These are phyloP conservation scores for Myathropa florea DNA, from an alignment of 2,888 invertebrate species.

Conservation along the genomic window DNA sequence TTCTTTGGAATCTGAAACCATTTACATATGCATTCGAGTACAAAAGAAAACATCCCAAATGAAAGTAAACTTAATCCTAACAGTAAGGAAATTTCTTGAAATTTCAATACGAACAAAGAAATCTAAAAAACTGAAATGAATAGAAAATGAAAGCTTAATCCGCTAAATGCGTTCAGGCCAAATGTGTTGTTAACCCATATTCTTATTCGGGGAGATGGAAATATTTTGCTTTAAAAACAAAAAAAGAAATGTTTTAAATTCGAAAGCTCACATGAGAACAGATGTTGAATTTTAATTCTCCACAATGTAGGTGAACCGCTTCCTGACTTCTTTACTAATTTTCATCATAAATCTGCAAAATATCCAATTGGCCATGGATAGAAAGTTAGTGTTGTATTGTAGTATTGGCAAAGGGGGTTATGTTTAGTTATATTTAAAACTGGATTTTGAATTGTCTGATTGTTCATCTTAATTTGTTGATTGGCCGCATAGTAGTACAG, in stretches of 20 bases:
- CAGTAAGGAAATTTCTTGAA: neutral
- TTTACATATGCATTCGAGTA: too few species aligned
- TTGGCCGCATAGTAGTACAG: conserved; percentile 25
- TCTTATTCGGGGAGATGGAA: neutral
- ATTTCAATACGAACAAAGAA: neutral
- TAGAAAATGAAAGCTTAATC: conserved; percentile 44
- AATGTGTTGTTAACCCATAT: conserved; percentile 39
- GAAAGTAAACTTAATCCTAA: conserved; percentile 45
- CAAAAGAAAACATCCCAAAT: too few species aligned
- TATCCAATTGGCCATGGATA: neutral
- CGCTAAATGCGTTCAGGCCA: neutral
- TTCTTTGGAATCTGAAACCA: too few species aligned
- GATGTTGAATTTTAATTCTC: conserved; percentile 34
- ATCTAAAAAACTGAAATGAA: conserved; percentile 25
- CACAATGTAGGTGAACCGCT: conserved; percentile 44
- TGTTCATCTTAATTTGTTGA: conserved; percentile 49
- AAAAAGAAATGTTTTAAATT: conserved; percentile 9
- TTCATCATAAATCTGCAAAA: conserved; percentile 25
- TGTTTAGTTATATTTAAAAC: conserved; percentile 3
- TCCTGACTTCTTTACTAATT: conserved; percentile 44
- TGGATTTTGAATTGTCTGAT: conserved; percentile 9
- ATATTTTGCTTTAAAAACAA: conserved; percentile 8
- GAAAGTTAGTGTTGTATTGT: conserved; percentile 35
- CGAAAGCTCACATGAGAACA: conserved; percentile 39
- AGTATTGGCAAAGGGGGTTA: neutral